Conservation (phyloP, 2,797 vertebrate species). For the Coendou prehensilis region DNA sequence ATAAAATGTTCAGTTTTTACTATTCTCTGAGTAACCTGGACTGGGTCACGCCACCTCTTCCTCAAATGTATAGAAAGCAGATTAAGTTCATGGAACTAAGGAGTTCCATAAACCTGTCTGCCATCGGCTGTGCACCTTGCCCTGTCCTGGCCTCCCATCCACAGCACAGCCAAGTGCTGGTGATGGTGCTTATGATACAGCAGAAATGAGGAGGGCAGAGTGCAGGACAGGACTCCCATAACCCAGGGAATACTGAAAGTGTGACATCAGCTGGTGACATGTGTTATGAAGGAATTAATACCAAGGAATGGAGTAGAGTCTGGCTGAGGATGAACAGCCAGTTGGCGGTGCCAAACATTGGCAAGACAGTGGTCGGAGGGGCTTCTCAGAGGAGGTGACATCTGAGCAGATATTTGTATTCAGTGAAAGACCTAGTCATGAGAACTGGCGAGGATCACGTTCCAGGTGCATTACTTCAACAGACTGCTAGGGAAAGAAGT, state of each 20-base stretch:
- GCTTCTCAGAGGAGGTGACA: neutral
- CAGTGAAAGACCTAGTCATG: neutral
- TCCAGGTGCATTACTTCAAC: neutral
- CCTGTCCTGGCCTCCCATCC: rapidly evolving
- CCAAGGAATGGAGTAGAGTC: neutral
- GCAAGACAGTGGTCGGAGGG: too few species aligned
- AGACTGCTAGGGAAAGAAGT: neutral
- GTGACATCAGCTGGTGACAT: neutral
- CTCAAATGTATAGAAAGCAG: neutral
- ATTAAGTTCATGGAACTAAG: neutral
- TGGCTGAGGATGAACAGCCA: too few species aligned
- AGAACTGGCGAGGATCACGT: neutral
- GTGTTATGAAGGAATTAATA: rapidly evolving
- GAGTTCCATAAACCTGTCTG: too few species aligned
- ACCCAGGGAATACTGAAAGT: neutral
- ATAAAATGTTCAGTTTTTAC: neutral
- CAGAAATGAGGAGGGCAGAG: neutral
- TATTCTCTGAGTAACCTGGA: neutral
- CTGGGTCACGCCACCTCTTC: rapidly evolving
- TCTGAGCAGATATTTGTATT: neutral
- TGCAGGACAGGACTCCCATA: neutral
- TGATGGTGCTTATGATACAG: rapidly evolving
- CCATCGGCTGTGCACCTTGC: rapidly evolving
- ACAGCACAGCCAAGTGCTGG: neutral
- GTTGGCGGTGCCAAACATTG: too few species aligned